Evolutionary conservation across 2,888 invertebrate genomes (phyloP), one percentile per base, ranked within the genome.

Genomic region (Carterocephalus palaemon): DNA sequence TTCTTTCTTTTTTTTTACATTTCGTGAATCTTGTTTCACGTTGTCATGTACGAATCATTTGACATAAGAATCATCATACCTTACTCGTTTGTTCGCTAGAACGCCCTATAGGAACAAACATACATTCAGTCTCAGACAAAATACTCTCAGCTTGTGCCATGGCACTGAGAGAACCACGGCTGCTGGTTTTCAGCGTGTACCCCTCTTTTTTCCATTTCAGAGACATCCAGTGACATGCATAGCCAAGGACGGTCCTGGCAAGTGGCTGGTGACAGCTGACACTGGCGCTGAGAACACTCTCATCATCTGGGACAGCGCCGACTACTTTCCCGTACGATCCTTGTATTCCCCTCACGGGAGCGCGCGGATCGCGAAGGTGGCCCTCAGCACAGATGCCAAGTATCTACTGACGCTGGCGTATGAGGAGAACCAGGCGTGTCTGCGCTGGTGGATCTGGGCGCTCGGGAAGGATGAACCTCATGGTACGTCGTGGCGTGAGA

Each of bases 401-500:
- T 90, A 88, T 54, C 64, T 92, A 26, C 66, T 91, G 1, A 89
- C 89, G 0, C 54, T 91, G 36, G 89, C 85, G 2, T 86, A 87
- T 48, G 78, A 76, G 31, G 71, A 75, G 0, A 34, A 36, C n/a
- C 68, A 67, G 38, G 84, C 88, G 12, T 60, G 62, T 0, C 52
- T 92, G 0, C 73, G 88, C 51, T 88, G 91, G 70, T 92, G 92
- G 91, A 71, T 89, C 29, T 92, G 92, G 92, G 88, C 89, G 19
- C 75, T 64, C 15, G 90, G 89, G 2, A 57, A 57, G 4, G 78
- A 88, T 6, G 56, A 63, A 31, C 88, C 90, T 2, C 83, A 91
- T 62, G 90, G 91, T 91, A 69, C 9, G 2, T 26, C 9, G 10
- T 10, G 9, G 10, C 1, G 1, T 10, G 4, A 24, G 10, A 10